Percentiles rank a stretch among this genome's conserved stretches.
phyloP scores from a whole-genome alignment of 2,888 invertebrate genomes.

The Gonocerus acuteangulatus region DNA sequence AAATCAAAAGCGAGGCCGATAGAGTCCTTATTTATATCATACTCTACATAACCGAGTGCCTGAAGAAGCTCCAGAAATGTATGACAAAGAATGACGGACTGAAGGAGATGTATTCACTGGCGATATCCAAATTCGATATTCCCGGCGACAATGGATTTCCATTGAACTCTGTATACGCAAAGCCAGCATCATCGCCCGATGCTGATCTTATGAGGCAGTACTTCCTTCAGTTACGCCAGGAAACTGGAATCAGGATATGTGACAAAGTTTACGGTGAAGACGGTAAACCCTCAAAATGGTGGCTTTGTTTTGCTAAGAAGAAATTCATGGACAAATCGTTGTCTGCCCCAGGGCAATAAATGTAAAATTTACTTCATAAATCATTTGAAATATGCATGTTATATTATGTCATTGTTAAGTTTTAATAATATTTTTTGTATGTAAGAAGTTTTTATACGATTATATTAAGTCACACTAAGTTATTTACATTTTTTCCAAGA shows the following conservation, averaged over 20 bases:
- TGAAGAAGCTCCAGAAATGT: conserved; percentile 89
- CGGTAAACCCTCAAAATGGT: conserved; percentile 98
- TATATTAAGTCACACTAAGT: too few relatives aligned
- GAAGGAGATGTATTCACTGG: conserved; percentile 94
- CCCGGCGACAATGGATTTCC: conserved; percentile 94
- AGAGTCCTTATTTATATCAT: conserved; percentile 95
- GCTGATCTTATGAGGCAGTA: conserved; percentile 81
- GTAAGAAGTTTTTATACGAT: too few relatives aligned
- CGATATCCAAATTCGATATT: conserved; percentile 89
- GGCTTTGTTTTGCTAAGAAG: conserved; percentile 98
- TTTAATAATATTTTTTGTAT: too few relatives aligned
- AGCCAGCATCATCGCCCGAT: conserved; percentile 68
- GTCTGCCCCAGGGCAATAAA: conserved; percentile 78
- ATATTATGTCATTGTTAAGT: too few relatives aligned
- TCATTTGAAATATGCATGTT: too few relatives aligned
- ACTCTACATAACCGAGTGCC: conserved; percentile 92
- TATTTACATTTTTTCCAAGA: too few relatives aligned
- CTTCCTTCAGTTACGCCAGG: conserved; percentile 88
- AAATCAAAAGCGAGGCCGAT: conserved; percentile 97
- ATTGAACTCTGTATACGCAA: conserved; percentile 88
- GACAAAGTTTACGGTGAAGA: conserved; percentile 89
- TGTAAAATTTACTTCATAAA: too few relatives aligned
- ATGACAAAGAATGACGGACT: conserved; percentile 78
- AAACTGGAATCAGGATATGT: conserved; percentile 82
- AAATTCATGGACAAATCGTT: conserved; percentile 99